Evolutionary conservation across 1,140 invertebrate genomes (phyloP).

Genomic region (Mactra quadrangularis): DNA sequence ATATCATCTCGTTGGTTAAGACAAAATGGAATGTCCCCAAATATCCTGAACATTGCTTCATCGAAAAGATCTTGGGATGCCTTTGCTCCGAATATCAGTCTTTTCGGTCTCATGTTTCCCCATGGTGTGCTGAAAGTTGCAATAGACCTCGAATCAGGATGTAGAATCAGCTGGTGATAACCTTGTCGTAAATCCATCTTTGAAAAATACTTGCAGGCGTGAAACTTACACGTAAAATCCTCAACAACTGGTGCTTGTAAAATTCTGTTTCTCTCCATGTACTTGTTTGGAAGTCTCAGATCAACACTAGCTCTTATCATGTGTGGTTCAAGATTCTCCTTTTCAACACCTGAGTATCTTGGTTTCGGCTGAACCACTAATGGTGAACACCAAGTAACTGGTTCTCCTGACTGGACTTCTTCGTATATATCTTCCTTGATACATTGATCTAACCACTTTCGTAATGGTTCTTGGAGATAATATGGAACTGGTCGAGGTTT

Average conservation of each 20-base stretch:
- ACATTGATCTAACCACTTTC: constrained; percentile 22
- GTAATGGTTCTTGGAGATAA: constrained; percentile 13
- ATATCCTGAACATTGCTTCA: constrained; percentile 56
- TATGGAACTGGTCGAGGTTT: constrained; percentile 22
- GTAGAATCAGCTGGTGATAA: constrained; percentile 43
- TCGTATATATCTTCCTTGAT: constrained; percentile 30
- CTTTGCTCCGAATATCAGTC: constrained; percentile 50
- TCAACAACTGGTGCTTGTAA: constrained; percentile 43
- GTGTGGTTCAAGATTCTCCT: constrained; percentile 51
- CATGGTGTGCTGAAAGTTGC: constrained; percentile 37
- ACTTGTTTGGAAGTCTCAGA: constrained; percentile 47
- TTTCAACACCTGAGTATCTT: constrained; percentile 19
- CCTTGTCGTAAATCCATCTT: constrained; percentile 46
- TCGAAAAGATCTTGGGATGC: constrained; percentile 61
- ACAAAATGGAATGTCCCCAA: constrained; percentile 62
- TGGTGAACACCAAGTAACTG: constrained; percentile 30
- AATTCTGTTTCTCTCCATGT: constrained; percentile 46
- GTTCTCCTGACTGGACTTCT: background rate
- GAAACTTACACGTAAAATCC: constrained; percentile 53
- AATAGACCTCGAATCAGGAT: constrained; percentile 22
- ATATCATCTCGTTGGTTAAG: constrained; percentile 60
- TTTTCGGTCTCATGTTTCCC: constrained; percentile 30
- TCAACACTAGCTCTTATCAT: constrained; percentile 60
- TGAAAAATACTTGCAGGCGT: constrained; percentile 42
- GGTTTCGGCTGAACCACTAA: constrained; percentile 39